Base-by-base conservation (phyloP, 2,797 vertebrate genomes). In the Carcharodon carcharias region DNA sequence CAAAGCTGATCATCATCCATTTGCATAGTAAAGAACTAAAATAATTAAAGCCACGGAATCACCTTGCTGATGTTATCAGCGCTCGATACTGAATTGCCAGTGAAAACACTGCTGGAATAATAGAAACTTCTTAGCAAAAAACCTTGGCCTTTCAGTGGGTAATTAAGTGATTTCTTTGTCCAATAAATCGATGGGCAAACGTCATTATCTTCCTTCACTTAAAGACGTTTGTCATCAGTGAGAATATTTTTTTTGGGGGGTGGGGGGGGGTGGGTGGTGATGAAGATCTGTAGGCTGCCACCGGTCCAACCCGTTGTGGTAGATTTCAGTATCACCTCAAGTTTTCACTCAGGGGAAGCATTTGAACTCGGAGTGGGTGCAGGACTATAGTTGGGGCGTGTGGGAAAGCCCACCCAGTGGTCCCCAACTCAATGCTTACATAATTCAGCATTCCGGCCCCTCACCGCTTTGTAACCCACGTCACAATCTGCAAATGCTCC, bases 41-140 rank as follows among this genome's bases (percentile, higher is more conserved):
- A 77, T 95, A 73, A 95, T 95, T 56, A 73, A 95, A 95, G 28
- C 65, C 28, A 73, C 6, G 23, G 94, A 95, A 71, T 56, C 93
- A 73, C 67, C 92, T 71, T 93, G 63, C 65, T 45, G 9, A 67
- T 23, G 18, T 93, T 54, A 95, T 95, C 93, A 45, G 67, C 26
- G 31, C 23, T 18, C 67, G 31, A 21, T 14, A 21, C 14, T 56
- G 94, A 71, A 95, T 56, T 54, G 94, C 56, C 69, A 6, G 28
- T 35, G 67, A 95, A 50, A 95, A 67, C 40, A 85, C 18, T 23
- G 82, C 40, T 50, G 3, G 82, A 85, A 85, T 45, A 67, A 93
- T 63, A 9, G 89, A 63, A 93, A 93, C 18, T 93, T 35, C 82
- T 50, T 93, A 65, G 23, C 45, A 67, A 45, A 93, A 93, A 45